Percentiles rank a stretch among this genome's conserved stretches.
phyloP scores from a whole-genome alignment of 2,797 vertebrate genomes.

The Babyrousa celebensis region DNA sequence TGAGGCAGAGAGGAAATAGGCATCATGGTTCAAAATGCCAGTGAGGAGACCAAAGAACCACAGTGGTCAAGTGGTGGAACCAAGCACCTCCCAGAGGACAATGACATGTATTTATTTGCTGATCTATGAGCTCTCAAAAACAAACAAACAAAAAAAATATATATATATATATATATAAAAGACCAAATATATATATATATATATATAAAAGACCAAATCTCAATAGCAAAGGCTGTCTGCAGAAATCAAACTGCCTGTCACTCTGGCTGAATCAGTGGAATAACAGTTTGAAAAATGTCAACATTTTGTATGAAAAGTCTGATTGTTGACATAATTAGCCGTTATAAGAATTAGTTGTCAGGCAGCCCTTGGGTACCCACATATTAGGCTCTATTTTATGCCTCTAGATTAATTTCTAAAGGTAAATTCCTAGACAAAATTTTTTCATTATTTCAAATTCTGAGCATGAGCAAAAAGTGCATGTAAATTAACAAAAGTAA shows the following conservation, averaged over 20 bases:
- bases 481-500: not conserved
- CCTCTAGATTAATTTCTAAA: constrained; percentile 8
- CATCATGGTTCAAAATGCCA: not conserved
- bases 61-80: not conserved
- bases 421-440: not conserved
- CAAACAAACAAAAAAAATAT: no score
- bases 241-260: constrained; percentile 28
- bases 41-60: not conserved
- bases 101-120: not conserved
- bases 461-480: not conserved
- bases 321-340: constrained; percentile 36
- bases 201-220: not conserved
- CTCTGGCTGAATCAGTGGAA: not conserved
- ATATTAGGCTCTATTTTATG: constrained; percentile 3
- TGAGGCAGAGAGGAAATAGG: not conserved
- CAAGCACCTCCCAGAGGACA: not conserved
- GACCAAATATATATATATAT: no score
- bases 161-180: no score
- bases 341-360: constrained; percentile 19
- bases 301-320: constrained; percentile 37
- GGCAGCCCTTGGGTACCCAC: not conserved
- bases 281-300: constrained; percentile 28
- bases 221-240: not conserved
- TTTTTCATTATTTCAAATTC: constrained; percentile 52
- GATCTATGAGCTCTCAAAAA: constrained; percentile 4